Conservation (phyloP, 92 coral and sea anemone species). For the Paragorgia papillata region DNA sequence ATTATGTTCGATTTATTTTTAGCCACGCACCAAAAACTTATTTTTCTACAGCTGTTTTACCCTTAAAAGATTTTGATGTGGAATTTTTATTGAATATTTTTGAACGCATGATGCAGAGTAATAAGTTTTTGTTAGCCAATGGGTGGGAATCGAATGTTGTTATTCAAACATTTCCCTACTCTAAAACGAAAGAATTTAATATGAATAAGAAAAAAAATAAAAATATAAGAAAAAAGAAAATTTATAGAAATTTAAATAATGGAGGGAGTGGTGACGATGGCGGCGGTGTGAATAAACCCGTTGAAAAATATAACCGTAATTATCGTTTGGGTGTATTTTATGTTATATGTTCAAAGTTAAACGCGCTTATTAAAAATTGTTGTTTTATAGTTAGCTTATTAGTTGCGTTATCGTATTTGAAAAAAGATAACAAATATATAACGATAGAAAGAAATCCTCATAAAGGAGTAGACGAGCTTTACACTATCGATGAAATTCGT, state of each 20-base stretch:
- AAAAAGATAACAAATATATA: background rate
- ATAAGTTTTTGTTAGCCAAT: background rate
- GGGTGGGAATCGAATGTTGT: background rate
- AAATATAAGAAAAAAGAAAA: background rate
- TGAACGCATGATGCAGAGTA: background rate
- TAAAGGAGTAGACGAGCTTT: background rate
- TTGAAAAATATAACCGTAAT: background rate
- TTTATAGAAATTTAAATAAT: background rate
- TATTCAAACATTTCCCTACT: background rate
- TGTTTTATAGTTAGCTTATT: background rate
- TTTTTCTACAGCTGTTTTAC: background rate
- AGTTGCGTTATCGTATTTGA: constrained; percentile 2
- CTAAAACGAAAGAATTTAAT: background rate
- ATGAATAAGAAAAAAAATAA: background rate
- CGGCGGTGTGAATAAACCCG: background rate
- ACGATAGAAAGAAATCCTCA: background rate
- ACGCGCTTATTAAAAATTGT: background rate
- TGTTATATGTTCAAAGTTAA: background rate
- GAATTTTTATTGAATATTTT: background rate
- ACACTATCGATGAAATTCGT: constrained; percentile 2
- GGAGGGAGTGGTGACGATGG: background rate
- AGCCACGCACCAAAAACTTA: background rate
- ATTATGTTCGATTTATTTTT: background rate
- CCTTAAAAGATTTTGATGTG: background rate
- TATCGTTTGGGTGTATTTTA: background rate